Base-by-base conservation (phyloP, 2,797 vertebrate genomes). In the Anguilla megastoma region DNA sequence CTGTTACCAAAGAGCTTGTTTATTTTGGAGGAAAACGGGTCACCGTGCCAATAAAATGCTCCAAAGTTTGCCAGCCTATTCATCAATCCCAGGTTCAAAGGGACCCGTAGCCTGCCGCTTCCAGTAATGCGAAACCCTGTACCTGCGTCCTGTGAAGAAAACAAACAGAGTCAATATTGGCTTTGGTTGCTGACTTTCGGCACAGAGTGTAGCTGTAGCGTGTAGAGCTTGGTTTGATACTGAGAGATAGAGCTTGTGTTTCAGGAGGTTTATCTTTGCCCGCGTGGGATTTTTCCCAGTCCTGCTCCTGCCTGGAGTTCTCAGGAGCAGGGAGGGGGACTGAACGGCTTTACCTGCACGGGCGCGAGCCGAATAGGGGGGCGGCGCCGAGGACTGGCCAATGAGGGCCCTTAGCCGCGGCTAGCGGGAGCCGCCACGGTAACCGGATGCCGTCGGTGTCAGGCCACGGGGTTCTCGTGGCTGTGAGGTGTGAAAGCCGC, bases 11-110 rank as follows among this genome's bases (percentile, higher is more conserved):
- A 82, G 45, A 50, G 30, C 24, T 58, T 16, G 41, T 56, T 85
- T 85, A 58, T 85, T 82, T 27, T 30, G 52, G 30, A 41, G 84
- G 8, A 54, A 69, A 60, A 85, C 36, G 30, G 87, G 33, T 88
- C 84, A 45, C 71, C 74, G 24, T 33, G 9, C 69, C 52, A 88
- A 82, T 87, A 27, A 82, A 82, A n/a, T 12, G 41, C 76, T 45
- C 33, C 41, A 16, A 80, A 24, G 79, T 82, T 82, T 82, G 41
- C 50, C 79, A 10, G 79, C 5, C 45, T 50, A 50, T 82, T 24
- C 27, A 82, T 82, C 79, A 82, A 48, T 82, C 41, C 79, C 79
- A 82, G 45, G 41, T n/a, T 50, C 1, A n/a, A 50, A 48, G n/a
- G 21, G 50, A 12, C 41, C 10, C 14, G 0, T 45, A 45, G 74